phyloP scores from a whole-genome alignment of 1,140 invertebrate genomes.

The Dendrolimus kikuchii region DNA sequence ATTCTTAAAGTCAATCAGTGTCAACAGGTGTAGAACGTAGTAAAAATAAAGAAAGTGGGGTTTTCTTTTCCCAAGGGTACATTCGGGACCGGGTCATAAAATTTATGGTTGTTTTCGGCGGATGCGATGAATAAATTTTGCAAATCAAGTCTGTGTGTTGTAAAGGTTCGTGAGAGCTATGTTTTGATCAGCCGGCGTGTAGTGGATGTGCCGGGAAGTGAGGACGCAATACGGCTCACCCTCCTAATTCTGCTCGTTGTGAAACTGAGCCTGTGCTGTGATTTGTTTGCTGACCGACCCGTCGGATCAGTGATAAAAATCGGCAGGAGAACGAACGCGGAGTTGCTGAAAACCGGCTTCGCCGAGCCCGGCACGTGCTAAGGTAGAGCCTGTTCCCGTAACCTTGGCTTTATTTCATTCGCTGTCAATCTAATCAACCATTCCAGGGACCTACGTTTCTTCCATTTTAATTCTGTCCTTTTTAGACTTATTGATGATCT shows the following conservation, averaged over 20 bases:
- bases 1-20: slow-evolving; percentile 54
- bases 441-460: not conserved
- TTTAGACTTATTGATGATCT: not conserved
- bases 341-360: slow-evolving; percentile 29
- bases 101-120: slow-evolving; percentile 62
- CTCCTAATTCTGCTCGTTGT: slow-evolving; percentile 33
- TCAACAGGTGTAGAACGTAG: slow-evolving; percentile 49
- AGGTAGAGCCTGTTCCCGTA: slow-evolving; percentile 38
- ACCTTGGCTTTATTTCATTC: slow-evolving; percentile 18
- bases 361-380: slow-evolving; percentile 42
- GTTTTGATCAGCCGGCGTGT: slow-evolving; percentile 60
- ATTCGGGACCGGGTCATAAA: slow-evolving; percentile 55
- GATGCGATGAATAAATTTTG: slow-evolving; percentile 72
- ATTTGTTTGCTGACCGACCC: slow-evolving; percentile 17
- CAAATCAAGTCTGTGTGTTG: slow-evolving; percentile 65
- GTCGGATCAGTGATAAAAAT: slow-evolving; percentile 16
- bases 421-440: not conserved
- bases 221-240: slow-evolving; percentile 42
- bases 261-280: slow-evolving; percentile 31
- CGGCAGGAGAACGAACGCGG: slow-evolving; percentile 17
- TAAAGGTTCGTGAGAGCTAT: slow-evolving; percentile 63
- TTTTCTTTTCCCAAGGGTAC: slow-evolving; percentile 27
- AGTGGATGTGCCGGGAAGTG: slow-evolving; percentile 49
- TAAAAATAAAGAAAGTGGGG: slow-evolving; percentile 36
- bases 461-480: slow-evolving; percentile 1